A percentile compares a stretch with the other conserved stretches of the same genome.
Conservation (phyloP, 2,113 vertebrate species). For the Gallinago media region DNA sequence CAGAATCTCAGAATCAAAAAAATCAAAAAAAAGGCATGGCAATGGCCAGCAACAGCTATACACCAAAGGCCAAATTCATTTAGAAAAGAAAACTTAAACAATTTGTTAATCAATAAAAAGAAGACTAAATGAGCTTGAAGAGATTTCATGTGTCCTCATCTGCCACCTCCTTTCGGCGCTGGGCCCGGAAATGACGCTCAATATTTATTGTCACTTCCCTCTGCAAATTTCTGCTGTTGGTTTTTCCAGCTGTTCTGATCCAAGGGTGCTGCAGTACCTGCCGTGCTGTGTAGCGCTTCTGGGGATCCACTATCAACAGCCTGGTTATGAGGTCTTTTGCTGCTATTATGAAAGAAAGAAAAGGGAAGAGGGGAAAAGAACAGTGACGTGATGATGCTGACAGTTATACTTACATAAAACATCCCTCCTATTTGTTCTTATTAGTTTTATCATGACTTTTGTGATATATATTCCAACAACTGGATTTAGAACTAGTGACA, state of each 20-base stretch:
- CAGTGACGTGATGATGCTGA: not conserved
- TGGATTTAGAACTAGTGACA: not conserved
- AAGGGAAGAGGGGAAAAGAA: not conserved
- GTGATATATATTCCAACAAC: not conserved
- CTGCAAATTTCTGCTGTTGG: conserved; percentile 59
- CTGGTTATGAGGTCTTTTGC: conserved; percentile 89
- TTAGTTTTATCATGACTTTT: not conserved
- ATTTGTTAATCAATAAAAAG: not conserved
- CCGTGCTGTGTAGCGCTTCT: conserved; percentile 85
- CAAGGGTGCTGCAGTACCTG: conserved; percentile 89
- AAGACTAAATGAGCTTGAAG: not conserved
- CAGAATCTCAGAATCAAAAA: not conserved
- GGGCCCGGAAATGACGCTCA: conserved; percentile 64
- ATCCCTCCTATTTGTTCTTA: not conserved
- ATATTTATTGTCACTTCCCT: conserved; percentile 76
- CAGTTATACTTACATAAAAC: not conserved
- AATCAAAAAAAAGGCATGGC: not conserved
- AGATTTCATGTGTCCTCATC: not conserved
- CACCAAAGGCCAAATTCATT: not conserved
- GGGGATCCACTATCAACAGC: conserved; percentile 88
- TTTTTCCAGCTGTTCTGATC: conserved; percentile 82
- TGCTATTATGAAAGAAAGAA: conserved; percentile 54
- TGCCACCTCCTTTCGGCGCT: conserved; percentile 31
- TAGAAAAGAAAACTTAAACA: not conserved
- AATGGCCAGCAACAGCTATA: not conserved